Conservation (phyloP, 2,113 vertebrate species). For the Mugil cephalus region DNA sequence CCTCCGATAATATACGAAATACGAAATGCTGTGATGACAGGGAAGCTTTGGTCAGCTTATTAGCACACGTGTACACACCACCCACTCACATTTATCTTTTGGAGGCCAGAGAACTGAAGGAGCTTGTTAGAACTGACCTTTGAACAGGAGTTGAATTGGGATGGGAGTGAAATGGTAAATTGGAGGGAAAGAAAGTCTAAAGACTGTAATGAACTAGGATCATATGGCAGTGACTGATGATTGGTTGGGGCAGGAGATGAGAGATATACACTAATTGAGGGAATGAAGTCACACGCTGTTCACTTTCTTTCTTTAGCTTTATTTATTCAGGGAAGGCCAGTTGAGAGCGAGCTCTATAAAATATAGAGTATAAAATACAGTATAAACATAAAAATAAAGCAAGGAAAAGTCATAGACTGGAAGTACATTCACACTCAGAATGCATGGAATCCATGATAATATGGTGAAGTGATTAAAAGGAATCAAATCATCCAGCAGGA, state of each 20-base stretch:
- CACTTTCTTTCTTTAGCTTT: too few relatives aligned
- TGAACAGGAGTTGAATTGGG: constrained; percentile 43
- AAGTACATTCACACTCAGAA: too few relatives aligned
- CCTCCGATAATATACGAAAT: constrained; percentile 62
- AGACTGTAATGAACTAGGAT: background rate
- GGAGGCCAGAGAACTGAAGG: constrained; percentile 43
- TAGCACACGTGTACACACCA: constrained; percentile 36
- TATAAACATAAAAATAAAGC: too few relatives aligned
- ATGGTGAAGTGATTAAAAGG: too few relatives aligned
- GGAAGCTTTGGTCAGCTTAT: constrained; percentile 44
- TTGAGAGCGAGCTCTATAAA: too few relatives aligned
- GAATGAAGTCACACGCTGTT: background rate
- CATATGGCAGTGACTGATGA: background rate
- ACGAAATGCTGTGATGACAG: constrained; percentile 58
- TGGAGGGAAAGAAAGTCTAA: constrained; percentile 1
- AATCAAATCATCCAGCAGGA: too few relatives aligned
- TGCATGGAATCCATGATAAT: too few relatives aligned
- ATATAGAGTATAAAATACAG: too few relatives aligned
- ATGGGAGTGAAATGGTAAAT: constrained; percentile 8
- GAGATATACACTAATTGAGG: background rate
- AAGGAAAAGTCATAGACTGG: too few relatives aligned
- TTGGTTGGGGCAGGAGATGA: background rate
- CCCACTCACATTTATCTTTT: constrained; percentile 30
- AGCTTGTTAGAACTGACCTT: constrained; percentile 78
- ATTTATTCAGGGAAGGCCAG: too few relatives aligned